Percentiles rank a stretch among this genome's conserved stretches.
phyloP scores from a whole-genome alignment of 92 coral and sea anemone species.

The Scolanthus callimorphus region DNA sequence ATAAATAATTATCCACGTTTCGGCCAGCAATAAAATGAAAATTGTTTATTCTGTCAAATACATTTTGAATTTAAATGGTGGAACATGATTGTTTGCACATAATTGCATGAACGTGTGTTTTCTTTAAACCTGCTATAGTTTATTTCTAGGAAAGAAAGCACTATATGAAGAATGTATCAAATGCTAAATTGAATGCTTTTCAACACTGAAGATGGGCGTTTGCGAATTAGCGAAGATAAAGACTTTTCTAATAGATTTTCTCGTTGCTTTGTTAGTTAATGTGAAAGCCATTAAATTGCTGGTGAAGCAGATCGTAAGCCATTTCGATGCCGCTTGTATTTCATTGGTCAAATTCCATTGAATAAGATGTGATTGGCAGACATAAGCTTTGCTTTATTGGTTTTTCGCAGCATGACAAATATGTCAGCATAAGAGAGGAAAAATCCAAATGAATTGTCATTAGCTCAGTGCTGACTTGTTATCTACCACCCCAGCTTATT shows the following conservation, averaged over 20 bases:
- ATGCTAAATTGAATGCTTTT: not conserved
- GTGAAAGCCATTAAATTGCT: not conserved
- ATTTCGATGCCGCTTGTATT: slow-evolving; percentile 5
- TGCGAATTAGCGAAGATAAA: not conserved
- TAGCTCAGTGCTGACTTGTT: not conserved
- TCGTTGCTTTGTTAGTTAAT: not conserved
- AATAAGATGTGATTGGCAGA: not conserved
- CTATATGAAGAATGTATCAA: not conserved
- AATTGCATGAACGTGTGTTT: not conserved
- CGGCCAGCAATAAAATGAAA: not conserved
- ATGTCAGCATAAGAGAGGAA: slow-evolving; percentile 3
- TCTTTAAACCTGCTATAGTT: not conserved
- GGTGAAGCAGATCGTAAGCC: not conserved
- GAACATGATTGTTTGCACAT: not conserved
- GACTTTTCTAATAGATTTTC: not conserved
- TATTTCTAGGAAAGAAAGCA: not conserved
- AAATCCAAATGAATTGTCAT: not conserved
- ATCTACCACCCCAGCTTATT: not conserved
- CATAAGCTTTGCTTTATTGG: not conserved
- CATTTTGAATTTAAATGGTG: not conserved
- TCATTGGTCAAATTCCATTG: slow-evolving; percentile 1
- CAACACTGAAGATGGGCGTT: not conserved
- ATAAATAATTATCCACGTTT: not conserved
- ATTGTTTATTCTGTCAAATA: not conserved
- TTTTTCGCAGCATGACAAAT: slow-evolving; percentile 5